Conservation (phyloP, 1,140 invertebrate genomes). For the Drosophila azteca region DNA sequence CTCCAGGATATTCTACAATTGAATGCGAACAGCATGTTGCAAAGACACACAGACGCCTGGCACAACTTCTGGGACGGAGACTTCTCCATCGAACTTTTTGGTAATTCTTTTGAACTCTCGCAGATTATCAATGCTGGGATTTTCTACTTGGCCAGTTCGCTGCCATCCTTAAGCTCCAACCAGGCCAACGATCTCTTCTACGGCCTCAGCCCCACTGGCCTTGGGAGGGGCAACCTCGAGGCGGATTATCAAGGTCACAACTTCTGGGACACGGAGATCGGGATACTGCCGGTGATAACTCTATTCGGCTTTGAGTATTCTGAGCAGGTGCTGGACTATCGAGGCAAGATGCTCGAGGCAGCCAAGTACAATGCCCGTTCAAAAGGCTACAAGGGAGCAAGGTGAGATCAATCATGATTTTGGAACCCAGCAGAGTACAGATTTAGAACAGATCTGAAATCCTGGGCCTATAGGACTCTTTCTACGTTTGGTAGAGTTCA, state of each 20-base stretch:
- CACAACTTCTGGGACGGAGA: slow-evolving; percentile 63
- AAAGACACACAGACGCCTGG: slow-evolving; percentile 56
- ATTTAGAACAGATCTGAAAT: no score
- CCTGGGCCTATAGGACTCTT: no score
- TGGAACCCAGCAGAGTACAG: no score
- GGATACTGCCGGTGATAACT: slow-evolving; percentile 76
- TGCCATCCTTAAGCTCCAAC: slow-evolving; percentile 84
- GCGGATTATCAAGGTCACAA: slow-evolving; percentile 80
- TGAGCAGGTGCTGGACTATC: slow-evolving; percentile 66
- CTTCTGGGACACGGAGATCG: slow-evolving; percentile 83
- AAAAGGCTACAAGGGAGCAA: slow-evolving; percentile 67
- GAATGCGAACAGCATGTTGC: slow-evolving; percentile 19
- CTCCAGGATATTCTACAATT: slow-evolving; percentile 80
- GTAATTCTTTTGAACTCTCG: slow-evolving; percentile 83
- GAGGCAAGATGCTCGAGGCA: slow-evolving; percentile 47
- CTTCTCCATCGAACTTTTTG: slow-evolving; percentile 84
- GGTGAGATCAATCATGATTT: slow-evolving; percentile 26
- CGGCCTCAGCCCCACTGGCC: slow-evolving; percentile 85
- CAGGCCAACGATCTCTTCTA: slow-evolving; percentile 84
- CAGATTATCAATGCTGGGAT: slow-evolving; percentile 85
- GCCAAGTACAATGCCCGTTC: slow-evolving; percentile 69
- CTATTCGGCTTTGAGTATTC: slow-evolving; percentile 63
- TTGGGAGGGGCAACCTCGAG: slow-evolving; percentile 84
- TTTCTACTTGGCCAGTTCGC: slow-evolving; percentile 85
- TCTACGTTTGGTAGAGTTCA: no score